phyloP scores from a whole-genome alignment of 1,140 invertebrate species.

The Dendrolimus punctatus region DNA sequence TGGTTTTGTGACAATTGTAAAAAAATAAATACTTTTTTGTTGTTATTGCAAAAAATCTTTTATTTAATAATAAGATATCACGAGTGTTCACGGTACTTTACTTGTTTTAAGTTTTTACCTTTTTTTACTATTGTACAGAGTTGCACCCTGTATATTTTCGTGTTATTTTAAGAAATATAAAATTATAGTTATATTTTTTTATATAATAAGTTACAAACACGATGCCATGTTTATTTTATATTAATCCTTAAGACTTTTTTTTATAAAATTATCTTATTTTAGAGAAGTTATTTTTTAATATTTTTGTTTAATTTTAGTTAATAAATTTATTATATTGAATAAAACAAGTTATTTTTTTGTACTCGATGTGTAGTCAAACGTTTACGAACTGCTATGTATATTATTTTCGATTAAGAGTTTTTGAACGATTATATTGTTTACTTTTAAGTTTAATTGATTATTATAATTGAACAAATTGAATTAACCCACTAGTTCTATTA shows the following conservation, averaged over 20 bases:
- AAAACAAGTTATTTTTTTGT: conserved; percentile 62
- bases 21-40: too few species aligned
- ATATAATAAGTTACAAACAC: conserved; percentile 29
- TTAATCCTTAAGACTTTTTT: too few species aligned
- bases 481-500: conserved; percentile 58
- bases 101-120: conserved; percentile 28
- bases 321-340: conserved; percentile 68
- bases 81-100: conserved; percentile 31
- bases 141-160: conserved; percentile 39
- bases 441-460: conserved; percentile 22
- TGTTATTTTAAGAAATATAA: conserved; percentile 17
- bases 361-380: conserved; percentile 47
- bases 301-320: conserved; percentile 47
- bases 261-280: too few species aligned
- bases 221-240: conserved; percentile 57
- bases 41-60: conserved; percentile 5
- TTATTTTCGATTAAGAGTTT: conserved; percentile 54
- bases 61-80: conserved; percentile 3
- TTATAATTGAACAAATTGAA: conserved; percentile 55
- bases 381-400: conserved; percentile 43
- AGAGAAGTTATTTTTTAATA: conserved; percentile 41
- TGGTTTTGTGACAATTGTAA: too few species aligned
- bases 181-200: conserved; percentile 21
- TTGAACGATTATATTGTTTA: conserved; percentile 25
- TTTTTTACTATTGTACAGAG: conserved; percentile 43